These are phyloP conservation scores for Festucalex cinctus DNA, from an alignment of 2,113 vertebrate genomes.

Conservation along the genomic window DNA sequence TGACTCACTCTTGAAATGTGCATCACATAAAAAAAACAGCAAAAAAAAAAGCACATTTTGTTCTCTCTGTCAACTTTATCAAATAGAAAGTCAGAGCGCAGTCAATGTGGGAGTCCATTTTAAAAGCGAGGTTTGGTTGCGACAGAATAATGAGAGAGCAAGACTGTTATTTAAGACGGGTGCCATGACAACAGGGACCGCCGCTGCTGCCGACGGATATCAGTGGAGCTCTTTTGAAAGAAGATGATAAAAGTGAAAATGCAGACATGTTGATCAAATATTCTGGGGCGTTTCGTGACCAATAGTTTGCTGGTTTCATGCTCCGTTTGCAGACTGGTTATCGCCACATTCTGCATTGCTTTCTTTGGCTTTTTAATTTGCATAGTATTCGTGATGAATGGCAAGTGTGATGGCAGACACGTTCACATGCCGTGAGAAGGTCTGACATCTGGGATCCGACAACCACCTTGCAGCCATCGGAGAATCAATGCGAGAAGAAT, in stretches of 20 bases:
- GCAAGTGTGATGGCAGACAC: neutral
- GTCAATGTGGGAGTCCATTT: slow-evolving; percentile 43
- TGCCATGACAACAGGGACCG: slow-evolving; percentile 67
- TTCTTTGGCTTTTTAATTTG: slow-evolving; percentile 1
- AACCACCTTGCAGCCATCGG: neutral
- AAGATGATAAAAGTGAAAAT: slow-evolving; percentile 12
- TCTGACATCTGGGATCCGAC: neutral
- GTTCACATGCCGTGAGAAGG: neutral
- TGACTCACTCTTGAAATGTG: slow-evolving; percentile 28
- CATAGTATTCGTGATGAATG: neutral
- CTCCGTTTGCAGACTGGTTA: neutral
- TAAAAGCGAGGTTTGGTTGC: slow-evolving; percentile 38
- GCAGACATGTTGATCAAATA: slow-evolving; percentile 10
- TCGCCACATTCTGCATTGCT: neutral
- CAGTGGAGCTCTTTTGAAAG: slow-evolving; percentile 24
- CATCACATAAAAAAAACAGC: neutral
- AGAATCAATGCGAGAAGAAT: neutral
- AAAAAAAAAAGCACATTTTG: neutral
- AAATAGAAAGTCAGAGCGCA: slow-evolving; percentile 23
- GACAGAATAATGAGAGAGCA: slow-evolving; percentile 53
- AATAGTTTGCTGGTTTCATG: neutral
- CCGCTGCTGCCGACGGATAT: slow-evolving; percentile 41
- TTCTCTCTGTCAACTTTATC: slow-evolving; percentile 31
- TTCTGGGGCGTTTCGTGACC: neutral
- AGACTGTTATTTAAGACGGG: slow-evolving; percentile 66